phyloP scores from a whole-genome alignment of 35 echinoderm and acorn worm species.

The Strongylocentrotus purpuratus region DNA sequence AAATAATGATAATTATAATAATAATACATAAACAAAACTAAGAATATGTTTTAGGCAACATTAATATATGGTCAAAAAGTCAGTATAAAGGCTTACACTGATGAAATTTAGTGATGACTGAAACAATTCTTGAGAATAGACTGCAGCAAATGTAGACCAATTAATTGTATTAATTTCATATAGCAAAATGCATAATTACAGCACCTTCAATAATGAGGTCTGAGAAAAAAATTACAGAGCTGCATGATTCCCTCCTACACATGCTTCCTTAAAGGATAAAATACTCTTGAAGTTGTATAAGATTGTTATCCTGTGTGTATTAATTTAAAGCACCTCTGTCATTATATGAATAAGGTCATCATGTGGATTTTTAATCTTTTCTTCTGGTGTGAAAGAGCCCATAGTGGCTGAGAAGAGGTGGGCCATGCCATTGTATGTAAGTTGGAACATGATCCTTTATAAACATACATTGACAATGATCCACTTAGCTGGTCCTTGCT shows the following conservation, averaged over 20 bases:
- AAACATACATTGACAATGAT: slow-evolving; percentile 19
- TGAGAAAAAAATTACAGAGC: too few species aligned
- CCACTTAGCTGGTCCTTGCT: slow-evolving; percentile 15
- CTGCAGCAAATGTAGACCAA: too few species aligned
- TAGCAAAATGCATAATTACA: too few species aligned
- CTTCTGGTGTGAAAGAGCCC: neutral
- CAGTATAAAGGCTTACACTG: too few species aligned
- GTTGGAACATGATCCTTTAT: neutral
- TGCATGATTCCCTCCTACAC: neutral
- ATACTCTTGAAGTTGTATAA: neutral
- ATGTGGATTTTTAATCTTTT: neutral
- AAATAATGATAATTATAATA: too few species aligned
- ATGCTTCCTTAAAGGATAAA: neutral
- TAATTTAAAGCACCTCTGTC: neutral
- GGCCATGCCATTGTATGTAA: neutral
- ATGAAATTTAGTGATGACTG: too few species aligned
- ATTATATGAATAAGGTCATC: neutral
- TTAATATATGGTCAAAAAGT: too few species aligned
- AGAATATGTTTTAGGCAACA: too few species aligned
- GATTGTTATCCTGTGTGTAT: neutral
- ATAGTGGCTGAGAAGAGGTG: neutral
- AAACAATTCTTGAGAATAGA: too few species aligned
- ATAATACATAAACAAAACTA: too few species aligned
- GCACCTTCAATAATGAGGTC: too few species aligned
- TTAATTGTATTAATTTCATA: too few species aligned